A percentile compares a stretch with the other conserved stretches of the same genome.
Evolutionary conservation across 2,113 vertebrate genomes (phyloP).

Genomic region (Serranochromis macrocephalus): DNA sequence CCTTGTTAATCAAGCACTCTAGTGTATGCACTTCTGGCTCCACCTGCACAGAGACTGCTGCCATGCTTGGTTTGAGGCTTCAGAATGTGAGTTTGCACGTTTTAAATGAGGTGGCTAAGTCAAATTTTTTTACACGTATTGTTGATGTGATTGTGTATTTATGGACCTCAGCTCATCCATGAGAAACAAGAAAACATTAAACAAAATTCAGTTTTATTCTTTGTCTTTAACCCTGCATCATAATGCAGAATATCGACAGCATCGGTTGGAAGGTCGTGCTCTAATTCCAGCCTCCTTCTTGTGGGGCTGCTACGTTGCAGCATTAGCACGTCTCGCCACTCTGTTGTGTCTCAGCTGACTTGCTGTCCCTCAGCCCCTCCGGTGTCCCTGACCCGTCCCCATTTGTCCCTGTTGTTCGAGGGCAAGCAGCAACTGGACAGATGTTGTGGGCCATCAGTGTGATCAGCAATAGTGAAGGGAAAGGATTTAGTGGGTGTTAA

Average conservation of each 20-base stretch:
- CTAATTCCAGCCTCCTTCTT: neutral
- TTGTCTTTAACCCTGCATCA: accelerated
- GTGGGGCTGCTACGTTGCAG: neutral
- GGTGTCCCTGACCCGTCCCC: neutral
- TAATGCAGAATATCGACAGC: neutral
- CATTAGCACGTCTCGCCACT: neutral
- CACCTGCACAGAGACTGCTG: neutral
- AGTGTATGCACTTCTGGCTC: neutral
- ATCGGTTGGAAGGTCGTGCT: neutral
- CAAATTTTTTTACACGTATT: accelerated
- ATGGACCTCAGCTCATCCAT: accelerated
- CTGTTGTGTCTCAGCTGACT: neutral
- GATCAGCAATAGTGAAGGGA: slow-evolving; percentile 13
- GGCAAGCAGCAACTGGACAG: slow-evolving; percentile 11
- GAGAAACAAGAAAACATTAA: neutral
- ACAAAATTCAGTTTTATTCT: neutral
- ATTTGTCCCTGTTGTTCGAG: neutral
- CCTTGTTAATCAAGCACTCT: neutral
- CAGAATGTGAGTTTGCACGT: accelerated
- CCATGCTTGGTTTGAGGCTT: neutral
- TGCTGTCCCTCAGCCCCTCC: neutral
- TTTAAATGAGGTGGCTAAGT: accelerated
- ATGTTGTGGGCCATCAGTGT: slow-evolving; percentile 38
- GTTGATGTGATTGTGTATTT: neutral
- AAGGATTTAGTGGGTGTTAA: slow-evolving; percentile 46